Base-by-base conservation (phyloP, 1,140 invertebrate genomes). In the Spodoptera litura region DNA sequence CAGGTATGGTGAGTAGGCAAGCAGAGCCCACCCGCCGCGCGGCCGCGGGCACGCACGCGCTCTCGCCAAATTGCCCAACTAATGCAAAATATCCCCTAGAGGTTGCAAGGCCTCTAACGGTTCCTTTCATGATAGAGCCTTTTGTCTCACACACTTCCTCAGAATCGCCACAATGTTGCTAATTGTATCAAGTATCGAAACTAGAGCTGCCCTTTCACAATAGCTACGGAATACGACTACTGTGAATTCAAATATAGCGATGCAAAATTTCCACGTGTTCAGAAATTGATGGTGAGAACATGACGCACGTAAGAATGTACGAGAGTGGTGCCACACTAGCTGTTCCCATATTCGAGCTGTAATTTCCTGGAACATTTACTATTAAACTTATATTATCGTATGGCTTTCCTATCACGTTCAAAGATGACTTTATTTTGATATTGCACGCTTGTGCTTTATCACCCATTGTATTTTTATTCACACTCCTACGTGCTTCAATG, bases 361-460 rank as follows among this genome's bases (percentile, higher is more conserved):
- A 59, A 84, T 78, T 91, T 89, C 89, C 86, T 82, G 81, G 88
- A 88, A 89, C 71, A 82, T 76, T 85, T 78, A 82, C 66, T 83
- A 88, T 88, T 83, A 49, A 44, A 81, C 81, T 84, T 83, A 81
- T 71, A 58, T 11, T 61, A 68, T 53, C 68, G 73, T 74, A 84
- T 85, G 49, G 59, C 78, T 89, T 90, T 88, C 90, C 74, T 73
- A 85, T 92, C 92, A 94, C 92, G 92, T 89, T 85, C 83, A 20
- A 61, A 87, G 88, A 91, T 94, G 92, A 94, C 89, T 94, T 90
- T 88, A 91, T 94, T 93, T 92, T 94, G 87, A 94, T 94, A 93
- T 92, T 89, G 88, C 87, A 86, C 87, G 87, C 79, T 78, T 82
- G 87, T 89, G 80, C 80, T 92, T 91, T 92, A 92, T 89, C 61